phyloP scores from a whole-genome alignment of 2,888 invertebrate species.

The Gymnosoma rotundatum region DNA sequence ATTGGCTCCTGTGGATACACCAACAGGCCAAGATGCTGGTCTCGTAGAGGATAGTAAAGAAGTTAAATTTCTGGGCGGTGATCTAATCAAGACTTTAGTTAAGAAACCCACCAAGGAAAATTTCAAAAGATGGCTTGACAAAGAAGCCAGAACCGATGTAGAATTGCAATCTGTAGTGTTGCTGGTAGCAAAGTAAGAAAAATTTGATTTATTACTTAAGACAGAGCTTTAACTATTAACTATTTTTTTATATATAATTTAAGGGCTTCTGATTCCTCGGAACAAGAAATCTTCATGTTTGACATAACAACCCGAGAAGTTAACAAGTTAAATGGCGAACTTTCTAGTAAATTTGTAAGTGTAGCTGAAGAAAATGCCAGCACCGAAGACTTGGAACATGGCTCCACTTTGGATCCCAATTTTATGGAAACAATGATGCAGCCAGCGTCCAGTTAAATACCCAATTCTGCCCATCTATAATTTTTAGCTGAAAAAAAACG shows the following conservation, averaged over 20 bases:
- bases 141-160: conserved; percentile 88
- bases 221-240: background rate
- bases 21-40: conserved; percentile 81
- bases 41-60: conserved; percentile 86
- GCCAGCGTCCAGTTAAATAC: conserved; percentile 75
- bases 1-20: conserved; percentile 90
- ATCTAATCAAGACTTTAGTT: conserved; percentile 88
- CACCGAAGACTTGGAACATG: conserved; percentile 85
- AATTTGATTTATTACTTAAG: background rate
- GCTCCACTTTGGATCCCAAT: conserved; percentile 81
- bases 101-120: conserved; percentile 90
- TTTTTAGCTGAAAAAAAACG: background rate
- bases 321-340: conserved; percentile 90
- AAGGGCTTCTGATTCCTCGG: conserved; percentile 80
- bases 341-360: conserved; percentile 92
- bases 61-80: conserved; percentile 89
- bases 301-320: conserved; percentile 89
- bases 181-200: conserved; percentile 90
- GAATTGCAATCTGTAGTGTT: conserved; percentile 92
- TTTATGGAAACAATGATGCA: conserved; percentile 80
- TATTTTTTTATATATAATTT: background rate
- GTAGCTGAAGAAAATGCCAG: conserved; percentile 93
- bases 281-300: conserved; percentile 94
- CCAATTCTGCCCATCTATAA: conserved; percentile 3
- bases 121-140: conserved; percentile 90